Conservation (phyloP, 2,113 vertebrate species). For the Thunnus thynnus region DNA sequence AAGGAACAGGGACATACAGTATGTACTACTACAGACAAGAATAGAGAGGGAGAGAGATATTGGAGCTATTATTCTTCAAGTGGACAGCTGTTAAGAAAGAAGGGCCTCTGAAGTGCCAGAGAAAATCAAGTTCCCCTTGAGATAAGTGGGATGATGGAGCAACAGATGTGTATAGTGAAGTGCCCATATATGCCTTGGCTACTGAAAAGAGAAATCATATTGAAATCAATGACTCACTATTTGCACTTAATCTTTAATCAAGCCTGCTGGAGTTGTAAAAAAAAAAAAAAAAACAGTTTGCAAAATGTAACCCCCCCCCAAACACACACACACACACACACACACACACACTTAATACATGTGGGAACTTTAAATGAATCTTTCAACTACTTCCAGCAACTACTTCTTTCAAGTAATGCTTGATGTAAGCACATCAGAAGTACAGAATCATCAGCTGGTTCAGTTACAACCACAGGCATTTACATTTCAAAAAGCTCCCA, state of each 20-base stretch:
- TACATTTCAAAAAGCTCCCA: too few species aligned
- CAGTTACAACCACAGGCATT: too few species aligned
- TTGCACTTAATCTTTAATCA: neutral
- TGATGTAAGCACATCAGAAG: too few species aligned
- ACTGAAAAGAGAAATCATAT: neutral
- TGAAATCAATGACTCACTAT: neutral
- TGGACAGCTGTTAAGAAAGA: constrained; percentile 31
- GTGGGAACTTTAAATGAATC: too few species aligned
- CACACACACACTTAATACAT: too few species aligned
- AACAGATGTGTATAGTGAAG: neutral
- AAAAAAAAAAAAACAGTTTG: too few species aligned
- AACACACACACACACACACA: too few species aligned
- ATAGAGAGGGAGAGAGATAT: constrained; percentile 18
- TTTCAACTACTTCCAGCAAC: too few species aligned
- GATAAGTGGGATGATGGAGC: constrained; percentile 19
- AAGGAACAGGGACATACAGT: constrained; percentile 2
- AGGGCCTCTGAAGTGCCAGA: constrained; percentile 25
- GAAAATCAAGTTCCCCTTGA: constrained; percentile 49
- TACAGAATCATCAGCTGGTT: too few species aligned
- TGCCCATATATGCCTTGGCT: neutral
- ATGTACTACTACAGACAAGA: neutral
- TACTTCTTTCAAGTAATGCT: too few species aligned
- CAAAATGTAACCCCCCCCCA: too few species aligned
- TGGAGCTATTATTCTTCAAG: constrained; percentile 53
- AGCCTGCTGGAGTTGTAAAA: too few species aligned